A percentile compares a stretch with the other conserved stretches of the same genome.
These are phyloP conservation scores for Bothrops jararaca DNA, from an alignment of 2,113 vertebrate genomes.

Conservation along the genomic window DNA sequence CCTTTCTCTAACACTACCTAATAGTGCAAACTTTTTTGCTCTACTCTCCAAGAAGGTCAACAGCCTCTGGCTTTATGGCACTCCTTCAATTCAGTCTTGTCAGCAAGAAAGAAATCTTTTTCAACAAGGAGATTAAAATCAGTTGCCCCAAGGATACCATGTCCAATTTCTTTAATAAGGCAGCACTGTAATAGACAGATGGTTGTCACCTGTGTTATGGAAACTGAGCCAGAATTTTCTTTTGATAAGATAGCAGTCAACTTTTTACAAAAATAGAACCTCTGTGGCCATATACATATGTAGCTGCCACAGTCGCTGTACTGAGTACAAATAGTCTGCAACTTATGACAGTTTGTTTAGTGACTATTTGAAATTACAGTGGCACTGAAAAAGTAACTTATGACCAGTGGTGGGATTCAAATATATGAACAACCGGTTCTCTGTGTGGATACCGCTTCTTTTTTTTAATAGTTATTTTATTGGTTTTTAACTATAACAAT, in stretches of 20 bases:
- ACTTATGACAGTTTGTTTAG: not conserved
- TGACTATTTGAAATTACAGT: not conserved
- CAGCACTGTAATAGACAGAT: constrained; percentile 63
- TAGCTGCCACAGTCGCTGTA: constrained; percentile 42
- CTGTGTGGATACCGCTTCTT: too few relatives aligned
- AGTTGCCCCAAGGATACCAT: constrained; percentile 62
- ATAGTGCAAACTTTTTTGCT: constrained; percentile 35
- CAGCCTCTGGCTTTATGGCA: constrained; percentile 60
- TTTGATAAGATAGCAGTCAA: constrained; percentile 64
- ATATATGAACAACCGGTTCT: too few relatives aligned
- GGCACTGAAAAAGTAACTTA: not conserved
- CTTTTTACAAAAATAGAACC: constrained; percentile 20
- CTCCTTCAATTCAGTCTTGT: constrained; percentile 66
- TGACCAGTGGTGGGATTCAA: too few relatives aligned
- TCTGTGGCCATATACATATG: constrained; percentile 45
- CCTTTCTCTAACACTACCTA: constrained; percentile 22
- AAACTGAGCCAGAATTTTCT: constrained; percentile 61
- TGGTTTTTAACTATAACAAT: too few relatives aligned
- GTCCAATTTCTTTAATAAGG: constrained; percentile 64
- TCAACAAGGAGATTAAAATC: constrained; percentile 67
- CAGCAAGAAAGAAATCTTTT: constrained; percentile 64
- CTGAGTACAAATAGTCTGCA: not conserved
- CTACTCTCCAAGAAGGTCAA: constrained; percentile 60
- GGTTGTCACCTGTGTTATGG: constrained; percentile 62
- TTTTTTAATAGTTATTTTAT: too few relatives aligned